Base-by-base conservation (phyloP, 2,113 vertebrate species). In the Lepus americanus region DNA sequence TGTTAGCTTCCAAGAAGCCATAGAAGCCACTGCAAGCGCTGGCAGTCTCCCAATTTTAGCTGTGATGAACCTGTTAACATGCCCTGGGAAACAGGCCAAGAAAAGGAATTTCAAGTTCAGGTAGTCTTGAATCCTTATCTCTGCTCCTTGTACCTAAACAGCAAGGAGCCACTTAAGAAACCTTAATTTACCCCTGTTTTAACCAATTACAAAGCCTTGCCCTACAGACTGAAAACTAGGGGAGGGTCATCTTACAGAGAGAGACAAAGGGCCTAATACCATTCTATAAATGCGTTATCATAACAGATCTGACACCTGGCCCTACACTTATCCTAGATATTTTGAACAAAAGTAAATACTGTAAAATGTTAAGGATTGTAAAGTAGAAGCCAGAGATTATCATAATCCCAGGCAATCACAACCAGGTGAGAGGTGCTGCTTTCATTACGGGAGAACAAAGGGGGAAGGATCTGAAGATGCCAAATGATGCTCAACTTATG, bases 81-180 rank as follows among this genome's bases (percentile, higher is more conserved):
- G 19, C 3, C 36, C 16, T 53, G 36, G 80, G 33, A 95, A 81
- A 79, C 1, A 51, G 19, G 33, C 23, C 33, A 91, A 85, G 44
- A 90, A 87, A 74, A 51, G 86, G 53, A 95, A 82, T 83, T 84
- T 94, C 33, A 93, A 93, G 9, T 63, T 64, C 49, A 84, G 19
- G 8, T n/a, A 1, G 84, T 80, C 27, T 55, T 63, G 17, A 66
- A 70, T n/a, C 3, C 6, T 87, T 53, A 87, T 53, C 51, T 44
- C 76, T 61, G 14, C 27, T 13, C 9, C 49, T 93, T 87, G 49
- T 19, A 87, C 19, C 33, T 86, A 79, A 70, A 59, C 29, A 74
- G 27, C 64, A 87, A 85, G 36, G 9, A 4, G 29, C 0, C 22
- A 27, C 31, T 77, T 61, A 66, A 64, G 64, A 93, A 90, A 81